Percentiles rank a stretch among this genome's conserved stretches.
phyloP scores from a whole-genome alignment of 2,113 vertebrate genomes.

The Pica pica region DNA sequence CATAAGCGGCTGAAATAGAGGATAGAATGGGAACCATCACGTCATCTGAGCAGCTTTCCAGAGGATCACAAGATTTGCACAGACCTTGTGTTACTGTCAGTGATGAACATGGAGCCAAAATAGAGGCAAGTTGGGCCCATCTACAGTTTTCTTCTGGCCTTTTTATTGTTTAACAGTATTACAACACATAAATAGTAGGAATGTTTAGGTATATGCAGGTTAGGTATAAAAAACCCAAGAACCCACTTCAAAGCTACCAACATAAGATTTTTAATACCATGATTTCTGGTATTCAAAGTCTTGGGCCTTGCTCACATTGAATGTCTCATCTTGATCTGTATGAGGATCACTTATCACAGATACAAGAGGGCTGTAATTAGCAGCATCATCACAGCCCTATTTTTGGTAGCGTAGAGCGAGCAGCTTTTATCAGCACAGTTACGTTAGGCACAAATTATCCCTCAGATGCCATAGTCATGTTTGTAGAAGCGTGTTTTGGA shows the following conservation, averaged over 20 bases:
- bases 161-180: background rate
- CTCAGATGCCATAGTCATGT: background rate
- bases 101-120: background rate
- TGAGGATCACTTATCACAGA: background rate
- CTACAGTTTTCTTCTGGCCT: background rate
- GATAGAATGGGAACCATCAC: background rate
- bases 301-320: background rate
- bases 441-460: background rate
- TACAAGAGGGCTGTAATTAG: background rate
- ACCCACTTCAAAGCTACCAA: background rate
- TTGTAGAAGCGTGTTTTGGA: background rate
- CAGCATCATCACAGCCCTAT: background rate
- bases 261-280: background rate
- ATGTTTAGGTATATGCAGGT: fast-evolving
- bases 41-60: background rate
- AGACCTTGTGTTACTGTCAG: background rate
- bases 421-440: background rate
- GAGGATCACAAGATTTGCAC: background rate
- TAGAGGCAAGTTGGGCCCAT: background rate
- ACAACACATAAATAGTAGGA: background rate
- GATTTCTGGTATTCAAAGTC: background rate
- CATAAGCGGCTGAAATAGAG: background rate
- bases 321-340: background rate
- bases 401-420: background rate
- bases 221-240: background rate